Conservation (phyloP, 2,797 vertebrate species). For the Cyclura pinguis region DNA sequence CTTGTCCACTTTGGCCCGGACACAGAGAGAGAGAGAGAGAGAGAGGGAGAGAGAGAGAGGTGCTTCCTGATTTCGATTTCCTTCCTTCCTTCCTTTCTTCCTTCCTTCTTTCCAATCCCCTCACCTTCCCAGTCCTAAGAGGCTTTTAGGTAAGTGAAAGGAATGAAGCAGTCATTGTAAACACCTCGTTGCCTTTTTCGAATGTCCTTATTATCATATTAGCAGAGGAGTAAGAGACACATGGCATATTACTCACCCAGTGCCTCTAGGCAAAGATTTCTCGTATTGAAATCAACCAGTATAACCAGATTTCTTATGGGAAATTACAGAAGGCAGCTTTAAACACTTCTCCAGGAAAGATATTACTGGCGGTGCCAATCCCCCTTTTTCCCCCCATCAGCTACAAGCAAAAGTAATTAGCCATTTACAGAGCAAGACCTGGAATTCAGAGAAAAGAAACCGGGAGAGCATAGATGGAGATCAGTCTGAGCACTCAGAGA, state of each 20-base stretch:
- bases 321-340: constrained; percentile 74
- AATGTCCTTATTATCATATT: constrained; percentile 76
- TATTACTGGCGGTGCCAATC: constrained; percentile 67
- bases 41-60: too few relatives aligned
- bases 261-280: constrained; percentile 81
- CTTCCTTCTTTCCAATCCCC: neutral
- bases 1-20: neutral
- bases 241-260: constrained; percentile 76
- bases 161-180: constrained; percentile 73
- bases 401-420: constrained; percentile 68
- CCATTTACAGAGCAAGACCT: constrained; percentile 52
- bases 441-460: constrained; percentile 15
- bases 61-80: neutral
- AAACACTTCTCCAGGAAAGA: constrained; percentile 69
- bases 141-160: constrained; percentile 57
- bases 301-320: constrained; percentile 82
- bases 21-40: too few relatives aligned
- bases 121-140: constrained; percentile 36
- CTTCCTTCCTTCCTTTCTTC: too few relatives aligned
- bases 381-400: constrained; percentile 4
- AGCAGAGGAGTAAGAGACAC: constrained; percentile 70
- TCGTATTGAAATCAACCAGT: constrained; percentile 81
- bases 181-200: constrained; percentile 71
- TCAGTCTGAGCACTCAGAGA: neutral
- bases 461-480: neutral